phyloP scores from a whole-genome alignment of 2,888 invertebrate genomes.

The Serrognathus titanus region DNA sequence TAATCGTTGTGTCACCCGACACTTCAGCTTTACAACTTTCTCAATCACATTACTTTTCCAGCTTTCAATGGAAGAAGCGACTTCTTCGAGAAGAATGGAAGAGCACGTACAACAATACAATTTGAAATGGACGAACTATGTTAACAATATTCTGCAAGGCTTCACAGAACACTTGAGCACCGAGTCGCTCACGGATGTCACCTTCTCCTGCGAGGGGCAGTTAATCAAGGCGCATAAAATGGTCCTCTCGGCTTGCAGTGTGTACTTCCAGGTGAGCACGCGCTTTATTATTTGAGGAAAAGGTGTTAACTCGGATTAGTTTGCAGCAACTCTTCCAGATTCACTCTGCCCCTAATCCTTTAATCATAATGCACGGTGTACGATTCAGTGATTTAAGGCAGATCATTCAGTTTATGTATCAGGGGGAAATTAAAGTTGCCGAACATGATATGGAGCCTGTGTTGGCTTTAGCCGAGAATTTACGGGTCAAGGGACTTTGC shows the following conservation, averaged over 20 bases:
- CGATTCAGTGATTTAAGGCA: slow-evolving; percentile 46
- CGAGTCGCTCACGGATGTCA: slow-evolving; percentile 51
- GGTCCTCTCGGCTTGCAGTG: slow-evolving; percentile 52
- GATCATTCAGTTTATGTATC: slow-evolving; percentile 52
- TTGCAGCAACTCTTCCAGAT: slow-evolving; percentile 47
- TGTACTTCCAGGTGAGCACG: slow-evolving; percentile 47
- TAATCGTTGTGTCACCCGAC: no score
- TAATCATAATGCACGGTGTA: slow-evolving; percentile 50
- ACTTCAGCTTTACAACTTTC: no score
- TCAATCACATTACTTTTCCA: no score
- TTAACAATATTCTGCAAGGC: slow-evolving; percentile 50
- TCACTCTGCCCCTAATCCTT: slow-evolving; percentile 46
- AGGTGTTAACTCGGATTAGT: not conserved
- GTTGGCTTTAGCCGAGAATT: slow-evolving; percentile 46
- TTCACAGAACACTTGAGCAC: slow-evolving; percentile 48
- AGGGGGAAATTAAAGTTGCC: slow-evolving; percentile 51
- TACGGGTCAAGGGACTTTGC: slow-evolving; percentile 52
- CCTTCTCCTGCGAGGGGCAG: slow-evolving; percentile 50
- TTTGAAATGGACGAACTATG: slow-evolving; percentile 53
- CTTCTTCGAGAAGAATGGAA: no score
- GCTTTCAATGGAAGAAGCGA: no score
- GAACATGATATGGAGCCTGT: slow-evolving; percentile 49
- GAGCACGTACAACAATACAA: slow-evolving; percentile 44
- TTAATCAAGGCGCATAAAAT: slow-evolving; percentile 52
- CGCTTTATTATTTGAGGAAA: not conserved